Evolutionary conservation across 2,888 invertebrate genomes (phyloP), one percentile per base, ranked within the genome.

Genomic region (Metallyticus violacea): DNA sequence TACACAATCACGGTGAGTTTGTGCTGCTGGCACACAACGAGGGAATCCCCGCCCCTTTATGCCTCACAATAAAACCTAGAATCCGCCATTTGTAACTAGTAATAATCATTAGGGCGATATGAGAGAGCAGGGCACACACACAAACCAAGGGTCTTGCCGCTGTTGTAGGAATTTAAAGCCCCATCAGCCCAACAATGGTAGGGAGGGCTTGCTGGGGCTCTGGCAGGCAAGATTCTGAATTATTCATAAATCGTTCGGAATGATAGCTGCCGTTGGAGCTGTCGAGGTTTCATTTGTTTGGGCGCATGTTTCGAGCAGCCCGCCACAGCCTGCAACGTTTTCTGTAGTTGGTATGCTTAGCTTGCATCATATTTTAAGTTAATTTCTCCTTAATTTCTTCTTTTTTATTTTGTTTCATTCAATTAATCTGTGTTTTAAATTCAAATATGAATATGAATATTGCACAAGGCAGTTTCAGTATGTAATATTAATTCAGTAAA

Each of bases 1-100:
- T 76, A 40, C 82, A 82, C 82, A 82, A 82, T 82, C 82, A 82
- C 76, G 82, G 7, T n/a, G 82, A 40, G 82, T 82, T 82, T 82
- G 27, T 82, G 82, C 76, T 82, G 26, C 22, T 22, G 40, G 40
- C 40, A 40, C 40, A 7, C 40, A 30, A 30, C 7, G 30, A 30
- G 9, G 1, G 9, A 1, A 40, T 62, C 79, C 62, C 25, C 7
- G 15, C 30, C 30, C 62, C 62, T 26, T 62, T 26, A 7, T 26
- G 26, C 40, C 62, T 26, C 76, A 82, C 82, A 82, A 82, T 82
- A 82, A 82, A 82, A 82, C 76, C 76, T 30, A 82, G 82, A 82
- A 15, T 30, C 81, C 30, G 30, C 81, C 30, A 81, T 81, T 81
- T 27, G 26, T 22, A 29, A 82, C 82, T 62, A 82, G 82, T 82